Evolutionary conservation across 2,797 vertebrate genomes (phyloP).

Genomic region (Platyrinchus mystaceus): DNA sequence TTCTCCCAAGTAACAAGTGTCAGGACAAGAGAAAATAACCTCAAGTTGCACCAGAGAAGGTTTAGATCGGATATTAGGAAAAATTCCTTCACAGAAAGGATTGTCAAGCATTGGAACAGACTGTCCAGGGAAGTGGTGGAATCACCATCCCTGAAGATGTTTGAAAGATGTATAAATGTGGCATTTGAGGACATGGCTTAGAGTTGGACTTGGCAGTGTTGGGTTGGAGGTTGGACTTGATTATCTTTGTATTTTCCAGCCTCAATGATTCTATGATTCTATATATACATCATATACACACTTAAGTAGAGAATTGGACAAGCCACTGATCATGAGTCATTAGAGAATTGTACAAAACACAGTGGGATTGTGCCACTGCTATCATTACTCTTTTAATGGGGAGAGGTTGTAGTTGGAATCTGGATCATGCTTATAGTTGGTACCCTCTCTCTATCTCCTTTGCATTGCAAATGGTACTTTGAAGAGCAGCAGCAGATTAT

Average conservation of each 20-base stretch:
- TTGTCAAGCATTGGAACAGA: not conserved
- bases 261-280: not conserved
- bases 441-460: not conserved
- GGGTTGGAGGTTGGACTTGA: not conserved
- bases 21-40: not conserved
- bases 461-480: not conserved
- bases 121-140: not conserved
- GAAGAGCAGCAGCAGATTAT: not conserved
- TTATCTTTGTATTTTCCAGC: not conserved
- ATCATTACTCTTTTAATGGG: not conserved
- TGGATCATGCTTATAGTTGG: not conserved
- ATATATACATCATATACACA: not conserved
- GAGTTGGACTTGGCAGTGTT: not conserved
- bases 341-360: not conserved
- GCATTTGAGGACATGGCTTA: not conserved
- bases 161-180: not conserved
- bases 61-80: not conserved
- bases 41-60: not conserved
- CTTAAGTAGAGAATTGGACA: not conserved
- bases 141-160: not conserved
- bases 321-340: not conserved
- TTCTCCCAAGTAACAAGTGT: not conserved
- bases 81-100: not conserved
- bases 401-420: not conserved
- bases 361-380: not conserved